These are phyloP conservation scores for Scalopus aquaticus DNA, from an alignment of 2,113 vertebrate genomes.

Conservation along the genomic window DNA sequence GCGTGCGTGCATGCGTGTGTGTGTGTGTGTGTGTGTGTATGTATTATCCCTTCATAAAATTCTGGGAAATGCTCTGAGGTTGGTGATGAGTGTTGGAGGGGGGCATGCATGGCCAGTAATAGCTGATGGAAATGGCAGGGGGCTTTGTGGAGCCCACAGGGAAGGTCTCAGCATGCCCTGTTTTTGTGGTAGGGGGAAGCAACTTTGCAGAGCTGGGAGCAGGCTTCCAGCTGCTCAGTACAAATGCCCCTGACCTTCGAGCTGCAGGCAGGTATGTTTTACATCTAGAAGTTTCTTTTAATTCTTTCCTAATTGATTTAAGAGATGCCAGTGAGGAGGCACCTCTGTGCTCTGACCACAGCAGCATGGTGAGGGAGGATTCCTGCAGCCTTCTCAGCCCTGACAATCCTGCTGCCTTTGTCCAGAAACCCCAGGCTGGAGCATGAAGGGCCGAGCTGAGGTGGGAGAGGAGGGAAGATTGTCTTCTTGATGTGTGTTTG, in stretches of 20 bases:
- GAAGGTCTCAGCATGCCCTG: not conserved
- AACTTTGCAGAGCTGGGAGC: not conserved
- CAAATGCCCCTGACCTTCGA: not conserved
- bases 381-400: not conserved
- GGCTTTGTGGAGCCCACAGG: not conserved
- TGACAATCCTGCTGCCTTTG: not conserved
- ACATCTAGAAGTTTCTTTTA: slow-evolving; percentile 23
- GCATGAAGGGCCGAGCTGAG: not conserved
- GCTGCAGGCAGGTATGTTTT: not conserved
- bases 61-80: not conserved
- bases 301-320: not conserved
- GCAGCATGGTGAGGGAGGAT: not conserved
- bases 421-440: not conserved
- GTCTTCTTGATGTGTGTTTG: not conserved
- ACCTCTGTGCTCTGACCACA: not conserved
- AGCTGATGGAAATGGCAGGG: not conserved
- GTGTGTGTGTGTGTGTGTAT: not conserved
- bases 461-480: not conserved
- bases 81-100: too few species aligned
- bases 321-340: not conserved
- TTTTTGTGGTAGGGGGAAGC: not conserved
- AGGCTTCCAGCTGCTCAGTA: not conserved
- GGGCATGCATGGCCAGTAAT: not conserved
- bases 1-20: too few species aligned
- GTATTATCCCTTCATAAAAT: not conserved